These are phyloP conservation scores for Pelagia noctiluca DNA, from an alignment of 30 jellyfish, hydroid and myxozoan species.

Conservation along the genomic window DNA sequence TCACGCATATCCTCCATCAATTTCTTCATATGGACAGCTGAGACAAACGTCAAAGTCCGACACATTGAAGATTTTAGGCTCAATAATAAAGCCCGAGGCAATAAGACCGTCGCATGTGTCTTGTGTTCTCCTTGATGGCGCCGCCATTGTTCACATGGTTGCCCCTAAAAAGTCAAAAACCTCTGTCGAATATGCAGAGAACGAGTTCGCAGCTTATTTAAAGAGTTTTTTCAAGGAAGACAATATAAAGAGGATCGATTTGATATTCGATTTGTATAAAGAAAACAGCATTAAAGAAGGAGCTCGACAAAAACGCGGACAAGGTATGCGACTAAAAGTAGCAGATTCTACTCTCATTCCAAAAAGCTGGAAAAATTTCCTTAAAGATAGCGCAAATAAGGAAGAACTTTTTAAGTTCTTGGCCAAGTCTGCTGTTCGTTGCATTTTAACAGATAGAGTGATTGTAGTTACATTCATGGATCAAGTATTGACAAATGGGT, in stretches of 20 bases:
- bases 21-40: constrained; percentile 7
- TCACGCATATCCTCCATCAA: constrained; percentile 20
- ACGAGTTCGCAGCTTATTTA: constrained; percentile 1
- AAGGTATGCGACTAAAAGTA: background rate
- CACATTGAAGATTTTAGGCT: background rate
- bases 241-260: no score
- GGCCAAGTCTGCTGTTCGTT: background rate
- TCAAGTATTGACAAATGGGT: no score
- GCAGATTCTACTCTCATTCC: no score
- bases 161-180: constrained; percentile 11
- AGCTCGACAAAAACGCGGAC: background rate
- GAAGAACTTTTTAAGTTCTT: background rate
- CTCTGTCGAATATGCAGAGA: background rate
- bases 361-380: no score
- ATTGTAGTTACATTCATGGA: background rate
- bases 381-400: background rate
- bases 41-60: constrained; percentile 22
- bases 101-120: background rate
- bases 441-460: background rate
- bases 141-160: constrained; percentile 26
- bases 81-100: background rate
- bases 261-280: no score
- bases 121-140: constrained; percentile 20
- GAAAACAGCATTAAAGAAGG: background rate
- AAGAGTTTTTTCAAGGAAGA: background rate